Conservation (phyloP, 2,113 vertebrate genomes). For the Atlantisia rogersi region DNA sequence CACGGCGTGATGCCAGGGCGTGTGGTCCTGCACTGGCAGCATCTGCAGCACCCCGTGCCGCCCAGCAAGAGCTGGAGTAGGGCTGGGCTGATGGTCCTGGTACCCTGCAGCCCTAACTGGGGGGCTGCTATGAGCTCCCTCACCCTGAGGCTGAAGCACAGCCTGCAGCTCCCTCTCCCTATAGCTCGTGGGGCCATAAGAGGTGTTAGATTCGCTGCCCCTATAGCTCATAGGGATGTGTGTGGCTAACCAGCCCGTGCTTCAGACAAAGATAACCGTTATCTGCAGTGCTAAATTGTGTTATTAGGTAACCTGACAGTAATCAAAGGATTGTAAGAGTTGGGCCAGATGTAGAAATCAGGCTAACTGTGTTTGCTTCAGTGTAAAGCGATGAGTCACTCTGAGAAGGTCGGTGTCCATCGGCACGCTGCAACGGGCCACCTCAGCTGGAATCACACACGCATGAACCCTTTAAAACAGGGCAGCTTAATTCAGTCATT, state of each 20-base stretch:
- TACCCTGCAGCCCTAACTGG: fast-evolving
- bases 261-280: background rate
- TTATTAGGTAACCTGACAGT: background rate
- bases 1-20: fast-evolving
- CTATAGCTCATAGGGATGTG: fast-evolving
- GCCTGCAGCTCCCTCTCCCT: background rate
- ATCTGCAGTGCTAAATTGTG: background rate
- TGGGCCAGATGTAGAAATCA: background rate
- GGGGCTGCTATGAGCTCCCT: background rate
- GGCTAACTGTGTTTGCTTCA: background rate
- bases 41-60: fast-evolving
- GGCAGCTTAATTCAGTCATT: slow-evolving; percentile 77
- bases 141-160: background rate
- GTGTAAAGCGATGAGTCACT: background rate
- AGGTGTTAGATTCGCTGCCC: too few relatives aligned
- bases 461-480: slow-evolving; percentile 62
- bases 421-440: background rate
- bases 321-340: background rate
- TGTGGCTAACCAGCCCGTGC: too few relatives aligned
- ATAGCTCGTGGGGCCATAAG: too few relatives aligned
- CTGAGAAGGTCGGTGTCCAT: slow-evolving; percentile 1
- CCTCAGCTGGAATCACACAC: slow-evolving; percentile 39
- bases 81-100: background rate
- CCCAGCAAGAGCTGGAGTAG: fast-evolving
- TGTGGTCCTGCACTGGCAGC: fast-evolving